Conservation (phyloP, 2,113 vertebrate species). For the Corythoichthys intestinalis region DNA sequence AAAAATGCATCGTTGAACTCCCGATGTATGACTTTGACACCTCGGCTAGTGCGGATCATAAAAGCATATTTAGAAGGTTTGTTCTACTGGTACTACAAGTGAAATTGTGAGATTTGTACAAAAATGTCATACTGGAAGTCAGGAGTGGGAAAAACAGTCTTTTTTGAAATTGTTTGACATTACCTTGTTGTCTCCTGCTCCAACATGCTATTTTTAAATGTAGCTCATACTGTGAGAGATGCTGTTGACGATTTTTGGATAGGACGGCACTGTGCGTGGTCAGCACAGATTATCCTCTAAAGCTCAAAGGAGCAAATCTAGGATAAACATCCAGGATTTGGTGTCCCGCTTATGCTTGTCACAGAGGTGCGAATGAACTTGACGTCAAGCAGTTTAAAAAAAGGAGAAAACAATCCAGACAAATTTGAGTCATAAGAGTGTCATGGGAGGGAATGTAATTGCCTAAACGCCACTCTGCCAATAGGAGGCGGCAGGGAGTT, state of each 20-base stretch:
- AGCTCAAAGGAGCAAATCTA: background rate
- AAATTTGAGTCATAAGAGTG: background rate
- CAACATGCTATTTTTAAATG: background rate
- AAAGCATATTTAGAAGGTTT: background rate
- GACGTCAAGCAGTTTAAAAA: background rate
- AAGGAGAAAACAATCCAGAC: background rate
- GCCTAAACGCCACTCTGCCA: background rate
- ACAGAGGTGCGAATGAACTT: background rate
- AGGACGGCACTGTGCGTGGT: background rate
- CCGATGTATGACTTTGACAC: constrained; percentile 42
- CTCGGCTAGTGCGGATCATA: background rate
- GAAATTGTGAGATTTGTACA: no score
- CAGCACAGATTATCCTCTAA: background rate
- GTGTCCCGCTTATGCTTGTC: background rate
- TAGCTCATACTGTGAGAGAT: background rate
- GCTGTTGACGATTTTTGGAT: background rate
- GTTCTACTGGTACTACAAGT: no score
- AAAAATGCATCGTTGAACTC: background rate
- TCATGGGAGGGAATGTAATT: background rate
- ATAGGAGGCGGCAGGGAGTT: background rate
- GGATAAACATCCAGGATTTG: constrained; percentile 4
- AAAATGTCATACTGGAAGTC: background rate
- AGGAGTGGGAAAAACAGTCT: background rate
- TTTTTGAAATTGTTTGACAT: background rate
- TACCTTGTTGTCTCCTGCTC: no score